Evolutionary conservation across 2,888 invertebrate genomes (phyloP).

Genomic region (Labia minor): DNA sequence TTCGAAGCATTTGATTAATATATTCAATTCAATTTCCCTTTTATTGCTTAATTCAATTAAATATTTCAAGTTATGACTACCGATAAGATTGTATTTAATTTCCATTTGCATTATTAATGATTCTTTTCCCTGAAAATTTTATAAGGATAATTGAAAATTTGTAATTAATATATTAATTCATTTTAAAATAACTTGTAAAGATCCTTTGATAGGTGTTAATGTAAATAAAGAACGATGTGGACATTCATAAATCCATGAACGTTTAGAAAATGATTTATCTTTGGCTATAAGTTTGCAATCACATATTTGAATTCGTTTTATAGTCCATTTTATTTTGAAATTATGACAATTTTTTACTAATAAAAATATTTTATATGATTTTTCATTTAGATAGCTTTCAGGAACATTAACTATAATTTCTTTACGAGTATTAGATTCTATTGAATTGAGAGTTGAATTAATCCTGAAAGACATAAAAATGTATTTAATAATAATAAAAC

Average conservation of each 20-base stretch:
- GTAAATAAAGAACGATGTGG: slow-evolving; percentile 33
- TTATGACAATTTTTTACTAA: slow-evolving; percentile 32
- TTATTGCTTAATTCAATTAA: slow-evolving; percentile 33
- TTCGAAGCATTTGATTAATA: slow-evolving; percentile 29
- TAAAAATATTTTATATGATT: slow-evolving; percentile 31
- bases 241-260: slow-evolving; percentile 33
- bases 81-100: slow-evolving; percentile 32
- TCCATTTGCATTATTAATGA: slow-evolving; percentile 31
- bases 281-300: slow-evolving; percentile 31
- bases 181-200: slow-evolving; percentile 30
- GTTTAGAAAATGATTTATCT: slow-evolving; percentile 29
- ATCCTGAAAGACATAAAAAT: slow-evolving; percentile 29
- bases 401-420: slow-evolving; percentile 31
- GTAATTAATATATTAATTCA: not conserved
- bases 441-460: slow-evolving; percentile 30
- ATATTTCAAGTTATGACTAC: slow-evolving; percentile 34
- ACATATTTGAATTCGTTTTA: slow-evolving; percentile 34
- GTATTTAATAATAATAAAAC: not conserved
- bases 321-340: slow-evolving; percentile 29
- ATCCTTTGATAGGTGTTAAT: slow-evolving; percentile 31
- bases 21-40: slow-evolving; percentile 33
- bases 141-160: not conserved
- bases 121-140: slow-evolving; percentile 23
- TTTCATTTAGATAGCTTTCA: slow-evolving; percentile 30
- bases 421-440: slow-evolving; percentile 29